Evolutionary conservation across 2,113 vertebrate genomes (phyloP).

Genomic region (Petrocephalus microphthalmus): DNA sequence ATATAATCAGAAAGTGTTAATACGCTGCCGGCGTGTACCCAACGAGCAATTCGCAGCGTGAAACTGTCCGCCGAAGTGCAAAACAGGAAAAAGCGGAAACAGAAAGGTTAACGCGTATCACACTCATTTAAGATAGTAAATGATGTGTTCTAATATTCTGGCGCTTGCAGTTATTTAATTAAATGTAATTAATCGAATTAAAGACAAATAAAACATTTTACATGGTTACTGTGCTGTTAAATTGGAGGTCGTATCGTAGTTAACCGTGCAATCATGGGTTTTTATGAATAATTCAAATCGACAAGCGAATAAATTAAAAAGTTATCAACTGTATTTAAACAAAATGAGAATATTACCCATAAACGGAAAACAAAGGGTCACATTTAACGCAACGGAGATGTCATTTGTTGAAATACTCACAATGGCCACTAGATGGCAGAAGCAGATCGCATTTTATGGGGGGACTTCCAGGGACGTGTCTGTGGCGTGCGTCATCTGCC

Average conservation of each 20-base stretch:
- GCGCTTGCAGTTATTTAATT: background rate
- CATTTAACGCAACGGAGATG: background rate
- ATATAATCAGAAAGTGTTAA: background rate
- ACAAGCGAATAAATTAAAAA: background rate
- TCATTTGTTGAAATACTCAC: background rate
- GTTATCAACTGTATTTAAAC: background rate
- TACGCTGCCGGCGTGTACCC: background rate
- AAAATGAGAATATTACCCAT: background rate
- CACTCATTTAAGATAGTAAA: background rate
- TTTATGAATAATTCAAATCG: background rate
- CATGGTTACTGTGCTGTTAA: background rate
- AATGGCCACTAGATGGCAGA: constrained; percentile 14
- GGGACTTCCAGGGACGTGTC: background rate
- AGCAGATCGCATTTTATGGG: background rate
- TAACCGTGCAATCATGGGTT: background rate
- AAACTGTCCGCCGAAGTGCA: background rate
- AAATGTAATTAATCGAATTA: background rate
- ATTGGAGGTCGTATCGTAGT: background rate
- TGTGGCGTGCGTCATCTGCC: background rate
- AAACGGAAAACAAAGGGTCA: background rate
- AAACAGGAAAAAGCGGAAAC: background rate
- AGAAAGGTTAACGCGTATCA: background rate
- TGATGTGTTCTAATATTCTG: background rate
- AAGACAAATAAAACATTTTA: background rate
- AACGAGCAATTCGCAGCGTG: background rate